Conservation (phyloP, 2,113 vertebrate genomes). For the Notarius quadriscutis region DNA sequence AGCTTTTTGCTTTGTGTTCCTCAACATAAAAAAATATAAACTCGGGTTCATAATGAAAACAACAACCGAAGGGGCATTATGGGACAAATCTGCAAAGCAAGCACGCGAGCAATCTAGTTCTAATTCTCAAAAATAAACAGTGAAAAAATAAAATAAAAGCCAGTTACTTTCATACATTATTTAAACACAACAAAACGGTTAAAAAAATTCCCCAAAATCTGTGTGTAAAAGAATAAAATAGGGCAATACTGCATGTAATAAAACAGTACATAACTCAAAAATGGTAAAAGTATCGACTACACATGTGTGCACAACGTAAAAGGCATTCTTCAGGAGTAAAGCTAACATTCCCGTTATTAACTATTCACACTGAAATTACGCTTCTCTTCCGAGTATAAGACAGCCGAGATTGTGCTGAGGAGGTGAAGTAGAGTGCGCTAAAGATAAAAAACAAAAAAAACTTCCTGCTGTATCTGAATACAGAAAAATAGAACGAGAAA, state of each 20-base stretch:
- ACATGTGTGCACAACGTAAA: conserved; percentile 55
- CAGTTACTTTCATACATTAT: conserved; percentile 78
- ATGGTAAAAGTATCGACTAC: conserved; percentile 22
- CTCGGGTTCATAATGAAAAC: conserved; percentile 22
- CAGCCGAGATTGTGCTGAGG: conserved; percentile 45
- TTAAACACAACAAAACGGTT: conserved; percentile 70
- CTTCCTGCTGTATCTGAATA: conserved; percentile 39
- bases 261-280: conserved; percentile 48
- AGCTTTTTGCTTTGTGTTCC: conserved; percentile 24
- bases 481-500: conserved; percentile 31
- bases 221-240: conserved; percentile 67
- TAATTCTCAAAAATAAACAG: conserved; percentile 68
- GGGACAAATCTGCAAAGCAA: conserved; percentile 76
- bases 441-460: not conserved
- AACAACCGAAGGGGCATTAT: conserved; percentile 50
- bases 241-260: conserved; percentile 65
- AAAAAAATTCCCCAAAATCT: conserved; percentile 70
- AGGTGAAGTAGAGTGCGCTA: conserved; percentile 51
- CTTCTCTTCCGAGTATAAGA: conserved; percentile 31
- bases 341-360: conserved; percentile 62
- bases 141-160: conserved; percentile 69
- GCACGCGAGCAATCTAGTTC: conserved; percentile 75
- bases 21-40: conserved; percentile 36
- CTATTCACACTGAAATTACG: conserved; percentile 55
- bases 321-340: conserved; percentile 67